phyloP scores from a whole-genome alignment of 2,797 vertebrate genomes.

The Gila robusta region DNA sequence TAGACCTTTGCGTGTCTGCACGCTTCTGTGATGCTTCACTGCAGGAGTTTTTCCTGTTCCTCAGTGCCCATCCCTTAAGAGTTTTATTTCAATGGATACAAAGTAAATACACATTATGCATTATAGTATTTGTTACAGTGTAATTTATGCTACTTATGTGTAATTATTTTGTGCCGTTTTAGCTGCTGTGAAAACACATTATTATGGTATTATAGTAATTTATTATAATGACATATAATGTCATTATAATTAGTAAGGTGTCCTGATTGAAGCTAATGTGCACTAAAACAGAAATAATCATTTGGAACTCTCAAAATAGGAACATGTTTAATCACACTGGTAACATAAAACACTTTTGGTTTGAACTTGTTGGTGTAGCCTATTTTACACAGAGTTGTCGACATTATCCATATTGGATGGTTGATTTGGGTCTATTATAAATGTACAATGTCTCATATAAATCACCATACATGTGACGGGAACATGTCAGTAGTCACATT shows the following conservation, averaged over 20 bases:
- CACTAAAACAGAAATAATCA: neutral
- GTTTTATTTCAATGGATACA: neutral
- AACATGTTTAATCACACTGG: neutral
- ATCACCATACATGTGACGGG: neutral
- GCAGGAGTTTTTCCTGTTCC: constrained; percentile 1
- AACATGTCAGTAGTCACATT: neutral
- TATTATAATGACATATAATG: neutral
- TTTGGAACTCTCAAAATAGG: neutral
- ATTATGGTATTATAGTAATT: constrained; percentile 1
- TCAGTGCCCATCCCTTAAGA: neutral
- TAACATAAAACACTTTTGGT: neutral
- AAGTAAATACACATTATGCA: neutral
- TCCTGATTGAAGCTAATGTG: neutral
- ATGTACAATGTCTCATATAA: too few relatives aligned
- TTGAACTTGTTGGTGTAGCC: neutral
- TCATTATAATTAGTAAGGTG: neutral
- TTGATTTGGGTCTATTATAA: neutral
- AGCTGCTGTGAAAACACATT: neutral
- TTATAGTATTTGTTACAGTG: neutral
- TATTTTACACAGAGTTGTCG: neutral
- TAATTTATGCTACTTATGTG: neutral
- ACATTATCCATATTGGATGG: neutral
- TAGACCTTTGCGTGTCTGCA: neutral
- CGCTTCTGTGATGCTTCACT: neutral
- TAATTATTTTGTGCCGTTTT: constrained; percentile 4